Base-by-base conservation (phyloP, 2,113 vertebrate species). In the Beaufortia kweichowensis region DNA sequence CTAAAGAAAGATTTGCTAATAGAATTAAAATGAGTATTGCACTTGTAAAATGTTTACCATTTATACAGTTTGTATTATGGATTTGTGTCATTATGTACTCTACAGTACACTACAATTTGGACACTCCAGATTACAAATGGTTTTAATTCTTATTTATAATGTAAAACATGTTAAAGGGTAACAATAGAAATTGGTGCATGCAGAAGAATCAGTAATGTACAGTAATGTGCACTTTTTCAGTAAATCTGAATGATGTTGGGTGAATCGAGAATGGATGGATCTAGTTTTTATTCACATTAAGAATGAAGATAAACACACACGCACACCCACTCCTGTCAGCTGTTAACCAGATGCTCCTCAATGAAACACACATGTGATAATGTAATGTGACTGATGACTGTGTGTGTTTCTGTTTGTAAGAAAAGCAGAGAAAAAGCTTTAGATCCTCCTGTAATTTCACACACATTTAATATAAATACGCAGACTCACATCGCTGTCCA, bases 381-480 rank as follows among this genome's bases (percentile, higher is more conserved):
- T n/a, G n/a, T 50, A 55, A 55, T 21, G 67, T 24, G 39, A 6
- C 28, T 60, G 31, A 50, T 33, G 23, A 31, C 29, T 76, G 31
- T 53, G 12, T 66, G 23, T 2, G 23, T 56, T 28, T 23, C 9
- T 43, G 50, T 75, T 19, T 62, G 41, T 60, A 43, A 71, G 53
- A 41, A 26, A 28, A 31, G 35, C 43, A 57, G 57, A 71, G 28
- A 63, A 21, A 71, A 79, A 75, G 59, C 71, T 75, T 70, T 59
- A 31, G n/a, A 14, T 78, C 55, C 53, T 65, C 66, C 48, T 57
- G 70, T 76, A 71, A 79, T 71, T 79, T 82, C 81, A 76, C 72
- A 63, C 79, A 76, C 77, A 74, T 74, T 76, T 75, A 26, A 67
- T 70, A 69, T 60, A 76, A 70, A 81, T 65, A 69, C 59, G 53